Evolutionary conservation across 2,113 vertebrate genomes (phyloP), one percentile per base, ranked within the genome.

Genomic region (Chloropsis cyanopogon): DNA sequence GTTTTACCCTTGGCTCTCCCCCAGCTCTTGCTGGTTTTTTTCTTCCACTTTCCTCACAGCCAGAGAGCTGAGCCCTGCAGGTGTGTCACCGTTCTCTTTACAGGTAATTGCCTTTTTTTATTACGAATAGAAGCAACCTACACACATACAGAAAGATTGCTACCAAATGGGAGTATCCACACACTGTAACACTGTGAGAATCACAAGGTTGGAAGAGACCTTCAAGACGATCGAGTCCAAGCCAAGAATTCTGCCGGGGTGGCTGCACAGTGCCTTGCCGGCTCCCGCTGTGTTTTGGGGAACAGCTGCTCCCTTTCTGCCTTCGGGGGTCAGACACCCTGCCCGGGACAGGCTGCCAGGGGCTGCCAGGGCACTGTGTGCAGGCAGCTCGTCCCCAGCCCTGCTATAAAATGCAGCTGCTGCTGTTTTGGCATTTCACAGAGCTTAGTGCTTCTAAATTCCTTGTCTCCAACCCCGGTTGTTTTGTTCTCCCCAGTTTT

Each of bases 171-270:
- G 16, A 46, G 28, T 12, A 15, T 10, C 29, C 29, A 4, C 57
- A 4, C 1, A 2, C 35, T 39, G 54, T 23, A 19, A 9, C 0
- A 2, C 0, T 4, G 46, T 13, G n/a, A 50, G 56, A 54, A 37
- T 37, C 37, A 37, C 37, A 37, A 37, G 37, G 37, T 37, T 37
- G 37, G 37, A 37, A 37, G 37, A 37, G 37, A 37, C 10, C 37
- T 37, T 37, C 37, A 37, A 37, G 37, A 37, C 10, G 8, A 37
- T 37, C 37, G 37, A 37, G 37, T 37, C 37, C 37, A 37, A 37
- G 37, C 37, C 37, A 37, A 10, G 63, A 25, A 37, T 31, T 21
- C 57, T 42, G 61, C 33, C 0, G 6, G 47, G 73, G 14, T 0
- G 15, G 2, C 35, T 0, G 2, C 23, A 65, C 16, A 6, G n/a